These are phyloP conservation scores for Ypsolopha scabrella DNA, from an alignment of 2,888 invertebrate genomes.

Conservation along the genomic window DNA sequence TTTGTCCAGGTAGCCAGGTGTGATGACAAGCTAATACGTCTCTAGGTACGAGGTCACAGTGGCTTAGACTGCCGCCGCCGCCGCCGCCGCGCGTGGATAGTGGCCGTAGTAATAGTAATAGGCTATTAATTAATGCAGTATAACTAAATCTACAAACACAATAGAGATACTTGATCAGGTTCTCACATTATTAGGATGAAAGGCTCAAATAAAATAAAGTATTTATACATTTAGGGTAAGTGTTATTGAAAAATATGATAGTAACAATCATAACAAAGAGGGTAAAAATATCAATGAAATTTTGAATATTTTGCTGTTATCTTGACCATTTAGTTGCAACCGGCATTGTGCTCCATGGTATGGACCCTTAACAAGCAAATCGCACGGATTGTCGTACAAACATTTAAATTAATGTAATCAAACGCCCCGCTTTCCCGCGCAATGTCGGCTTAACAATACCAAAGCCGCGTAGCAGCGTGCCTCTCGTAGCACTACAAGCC, in stretches of 20 bases:
- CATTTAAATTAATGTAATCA: constrained; percentile 70
- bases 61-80: constrained; percentile 3
- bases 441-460: constrained; percentile 34
- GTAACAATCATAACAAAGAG: too few species aligned
- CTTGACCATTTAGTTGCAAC: too few species aligned
- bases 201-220: too few species aligned
- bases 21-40: constrained; percentile 43
- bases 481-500: too few species aligned
- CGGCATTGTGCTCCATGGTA: too few species aligned
- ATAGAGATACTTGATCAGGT: too few species aligned
- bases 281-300: too few species aligned
- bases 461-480: too few species aligned
- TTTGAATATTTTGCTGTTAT: too few species aligned
- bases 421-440: constrained; percentile 45
- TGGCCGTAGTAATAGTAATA: background rate
- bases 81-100: background rate
- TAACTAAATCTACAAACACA: background rate
- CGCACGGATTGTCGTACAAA: constrained; percentile 29
- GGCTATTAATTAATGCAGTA: background rate
- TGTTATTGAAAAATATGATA: too few species aligned
- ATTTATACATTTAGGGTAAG: too few species aligned
- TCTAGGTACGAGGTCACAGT: constrained; percentile 6
- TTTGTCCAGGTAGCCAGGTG: constrained; percentile 31
- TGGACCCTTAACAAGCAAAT: background rate
- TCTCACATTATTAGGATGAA: too few species aligned